Evolutionary conservation across 2,113 vertebrate genomes (phyloP).

Genomic region (Rhea pennata): DNA sequence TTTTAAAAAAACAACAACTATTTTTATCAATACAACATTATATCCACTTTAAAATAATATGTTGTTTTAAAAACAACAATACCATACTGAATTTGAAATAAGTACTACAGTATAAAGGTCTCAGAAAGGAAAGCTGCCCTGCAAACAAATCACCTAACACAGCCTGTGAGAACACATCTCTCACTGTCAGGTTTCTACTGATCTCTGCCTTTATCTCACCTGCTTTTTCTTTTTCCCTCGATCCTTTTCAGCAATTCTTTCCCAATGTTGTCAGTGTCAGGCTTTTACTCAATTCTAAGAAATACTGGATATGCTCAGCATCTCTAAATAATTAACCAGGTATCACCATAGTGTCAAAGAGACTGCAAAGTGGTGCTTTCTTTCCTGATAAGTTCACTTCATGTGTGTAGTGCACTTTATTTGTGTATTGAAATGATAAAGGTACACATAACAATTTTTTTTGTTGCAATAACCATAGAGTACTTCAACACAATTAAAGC

Average conservation of each 20-base stretch:
- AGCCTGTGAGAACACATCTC: background rate
- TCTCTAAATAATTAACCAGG: background rate
- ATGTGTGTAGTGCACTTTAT: background rate
- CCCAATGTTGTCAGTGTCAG: background rate
- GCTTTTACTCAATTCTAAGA: background rate
- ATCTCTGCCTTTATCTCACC: background rate
- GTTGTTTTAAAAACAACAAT: background rate
- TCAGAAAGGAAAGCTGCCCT: background rate
- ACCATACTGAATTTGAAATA: background rate
- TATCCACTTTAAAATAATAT: background rate
- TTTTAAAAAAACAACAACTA: background rate
- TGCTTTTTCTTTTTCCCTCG: background rate
- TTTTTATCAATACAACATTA: background rate
- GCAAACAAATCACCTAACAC: background rate
- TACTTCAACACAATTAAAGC: background rate
- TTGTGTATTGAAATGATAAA: background rate
- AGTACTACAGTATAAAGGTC: background rate
- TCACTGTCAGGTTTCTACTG: background rate
- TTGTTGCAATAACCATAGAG: background rate
- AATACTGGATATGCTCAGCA: background rate
- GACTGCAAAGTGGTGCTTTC: background rate
- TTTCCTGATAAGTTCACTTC: background rate
- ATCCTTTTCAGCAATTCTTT: background rate
- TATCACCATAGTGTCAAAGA: background rate
- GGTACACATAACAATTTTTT: rapidly evolving